Evolutionary conservation across 2,888 invertebrate species (phyloP).

Genomic region (Sthenelais limicola): DNA sequence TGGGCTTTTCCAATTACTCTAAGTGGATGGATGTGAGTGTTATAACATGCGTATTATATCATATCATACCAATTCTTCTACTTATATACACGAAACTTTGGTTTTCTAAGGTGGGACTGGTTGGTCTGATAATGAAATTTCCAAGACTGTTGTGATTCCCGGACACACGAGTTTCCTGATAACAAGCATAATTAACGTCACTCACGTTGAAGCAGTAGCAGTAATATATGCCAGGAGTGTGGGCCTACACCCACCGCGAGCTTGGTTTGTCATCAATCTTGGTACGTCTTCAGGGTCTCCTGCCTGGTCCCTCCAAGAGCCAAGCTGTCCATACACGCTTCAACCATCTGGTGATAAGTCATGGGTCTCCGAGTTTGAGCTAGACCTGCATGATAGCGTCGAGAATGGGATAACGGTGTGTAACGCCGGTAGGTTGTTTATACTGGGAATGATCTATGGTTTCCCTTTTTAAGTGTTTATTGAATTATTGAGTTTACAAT

Average conservation of each 20-base stretch:
- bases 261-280: conserved; percentile 12
- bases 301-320: neutral
- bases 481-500: too few species aligned
- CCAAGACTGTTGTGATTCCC: conserved; percentile 11
- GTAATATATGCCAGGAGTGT: neutral
- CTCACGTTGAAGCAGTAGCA: neutral
- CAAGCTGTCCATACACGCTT: neutral
- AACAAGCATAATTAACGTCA: neutral
- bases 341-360: too few species aligned
- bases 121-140: conserved; percentile 3
- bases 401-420: neutral
- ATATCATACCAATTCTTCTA: too few species aligned
- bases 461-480: too few species aligned
- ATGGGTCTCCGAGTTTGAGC: neutral
- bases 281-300: neutral
- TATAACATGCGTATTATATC: too few species aligned
- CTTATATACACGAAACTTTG: too few species aligned
- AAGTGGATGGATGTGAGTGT: too few species aligned
- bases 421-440: conserved; percentile 3
- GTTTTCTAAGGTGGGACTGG: neutral
- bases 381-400: conserved; percentile 7
- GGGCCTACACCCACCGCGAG: neutral
- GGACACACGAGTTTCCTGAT: conserved; percentile 15
- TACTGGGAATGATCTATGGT: neutral
- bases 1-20: too few species aligned